A percentile compares a stretch with the other conserved stretches of the same genome.
Conservation (phyloP, 2,888 invertebrate species). For the Neria commutata region DNA sequence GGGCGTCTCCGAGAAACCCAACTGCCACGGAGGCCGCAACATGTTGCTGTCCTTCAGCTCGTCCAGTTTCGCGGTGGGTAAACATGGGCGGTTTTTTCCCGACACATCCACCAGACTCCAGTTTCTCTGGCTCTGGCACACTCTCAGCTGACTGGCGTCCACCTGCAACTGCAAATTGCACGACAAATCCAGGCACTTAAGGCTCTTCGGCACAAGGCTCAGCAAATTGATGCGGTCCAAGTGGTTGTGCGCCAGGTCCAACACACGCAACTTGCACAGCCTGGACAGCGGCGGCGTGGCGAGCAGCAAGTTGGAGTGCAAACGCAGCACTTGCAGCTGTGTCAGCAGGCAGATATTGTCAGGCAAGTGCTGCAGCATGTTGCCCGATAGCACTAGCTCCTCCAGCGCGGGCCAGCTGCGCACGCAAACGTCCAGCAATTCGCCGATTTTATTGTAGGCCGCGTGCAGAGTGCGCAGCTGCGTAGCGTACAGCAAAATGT, state of each 20-base stretch:
- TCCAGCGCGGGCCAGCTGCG: constrained; percentile 80
- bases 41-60: constrained; percentile 66
- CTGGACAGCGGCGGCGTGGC: constrained; percentile 79
- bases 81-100: constrained; percentile 73
- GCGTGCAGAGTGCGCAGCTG: constrained; percentile 75
- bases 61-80: constrained; percentile 65
- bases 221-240: constrained; percentile 79
- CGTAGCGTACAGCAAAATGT: constrained; percentile 70
- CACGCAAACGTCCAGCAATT: constrained; percentile 75
- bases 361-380: constrained; percentile 76
- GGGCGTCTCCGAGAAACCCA: constrained; percentile 85
- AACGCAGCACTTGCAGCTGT: constrained; percentile 75
- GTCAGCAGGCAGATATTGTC: constrained; percentile 75
- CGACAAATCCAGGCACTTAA: constrained; percentile 84
- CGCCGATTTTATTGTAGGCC: constrained; percentile 79
- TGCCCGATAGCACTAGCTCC: constrained; percentile 82
- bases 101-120: constrained; percentile 85
- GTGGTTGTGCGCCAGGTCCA: constrained; percentile 86
- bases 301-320: constrained; percentile 81
- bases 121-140: constrained; percentile 78
- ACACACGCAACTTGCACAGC: constrained; percentile 74
- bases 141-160: constrained; percentile 81
- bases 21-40: constrained; percentile 75
- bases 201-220: constrained; percentile 77
- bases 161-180: constrained; percentile 83